phyloP scores from a whole-genome alignment of 2,888 invertebrate species.

The Epinotia bilunana region DNA sequence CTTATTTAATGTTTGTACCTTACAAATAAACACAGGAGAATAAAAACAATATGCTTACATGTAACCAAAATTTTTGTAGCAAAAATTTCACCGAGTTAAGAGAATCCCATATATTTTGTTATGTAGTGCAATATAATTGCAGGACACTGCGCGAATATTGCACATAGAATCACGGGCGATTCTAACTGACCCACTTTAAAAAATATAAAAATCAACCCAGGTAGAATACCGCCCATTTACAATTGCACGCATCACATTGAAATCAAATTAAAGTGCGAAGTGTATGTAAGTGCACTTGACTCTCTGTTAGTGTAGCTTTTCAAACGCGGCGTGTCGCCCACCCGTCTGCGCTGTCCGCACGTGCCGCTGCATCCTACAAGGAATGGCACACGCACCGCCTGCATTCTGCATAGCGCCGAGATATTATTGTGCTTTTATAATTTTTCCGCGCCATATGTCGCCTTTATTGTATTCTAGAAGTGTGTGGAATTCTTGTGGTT shows the following conservation, averaged over 20 bases:
- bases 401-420: slow-evolving; percentile 63
- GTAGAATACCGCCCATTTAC: too few species aligned
- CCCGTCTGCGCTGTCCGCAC: slow-evolving; percentile 56
- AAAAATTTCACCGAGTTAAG: too few species aligned
- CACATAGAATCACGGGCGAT: too few species aligned
- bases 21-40: too few species aligned
- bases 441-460: slow-evolving; percentile 40
- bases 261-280: neutral
- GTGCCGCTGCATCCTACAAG: slow-evolving; percentile 61
- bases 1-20: too few species aligned
- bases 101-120: too few species aligned
- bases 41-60: too few species aligned
- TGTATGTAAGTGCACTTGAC: neutral
- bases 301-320: neutral
- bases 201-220: too few species aligned
- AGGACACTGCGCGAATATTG: too few species aligned
- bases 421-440: slow-evolving; percentile 47
- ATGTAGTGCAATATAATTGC: too few species aligned
- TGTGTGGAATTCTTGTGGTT: slow-evolving; percentile 11
- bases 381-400: slow-evolving; percentile 63
- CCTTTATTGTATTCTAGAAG: slow-evolving; percentile 22
- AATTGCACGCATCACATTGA: neutral
- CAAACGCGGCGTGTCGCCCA: slow-evolving; percentile 51
- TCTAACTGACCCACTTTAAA: too few species aligned
- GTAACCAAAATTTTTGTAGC: too few species aligned